Base-by-base conservation (phyloP, 2,113 vertebrate species). In the Eubucco bourcierii region DNA sequence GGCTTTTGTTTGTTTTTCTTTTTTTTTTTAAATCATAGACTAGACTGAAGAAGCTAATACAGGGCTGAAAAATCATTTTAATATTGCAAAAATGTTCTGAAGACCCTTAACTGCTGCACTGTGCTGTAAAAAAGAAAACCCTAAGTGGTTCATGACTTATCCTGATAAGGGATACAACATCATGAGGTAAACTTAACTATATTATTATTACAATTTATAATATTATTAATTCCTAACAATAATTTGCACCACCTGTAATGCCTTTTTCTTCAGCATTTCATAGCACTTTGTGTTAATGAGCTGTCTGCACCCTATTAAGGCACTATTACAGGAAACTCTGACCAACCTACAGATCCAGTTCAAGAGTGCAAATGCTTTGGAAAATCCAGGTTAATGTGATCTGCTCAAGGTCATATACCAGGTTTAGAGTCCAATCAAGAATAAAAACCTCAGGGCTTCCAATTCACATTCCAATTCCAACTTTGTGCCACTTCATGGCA, bases 41-140 rank as follows among this genome's bases (percentile, higher is more conserved):
- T 58, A 88, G 67, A 58, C 28, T 85, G 50, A 68, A 53, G 61
- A 63, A 59, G 50, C 7, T 84, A 73, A 63, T 79, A 58, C 1
- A 5, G 33, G 56, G 47, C 47, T 94, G 88, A 93, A 96, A 95
- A 94, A 91, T 92, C 13, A 58, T 94, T 93, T 93, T 77, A 94
- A 95, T 94, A 81, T 56, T 83, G 75, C 53, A 94, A 56, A 87
- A 90, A 44, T 46, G 9, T 79, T 52, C 47, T 72, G 18, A 66
- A 90, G 25, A 72, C 77, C 15, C 24, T 80, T 78, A 76, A 82
- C 31, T 61, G 28, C 74, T 74, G 41, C 55, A 63, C 41, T 66
- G 6, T 13, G 21, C 44, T 80, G 39, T 66, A 68, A 70, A 87
- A 79, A 77, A 56, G 12, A 52, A 52, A 47, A 18, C 46, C 47